These are phyloP conservation scores for Pachliopta kotzebuea DNA, from an alignment of 2,888 invertebrate species.

Conservation along the genomic window DNA sequence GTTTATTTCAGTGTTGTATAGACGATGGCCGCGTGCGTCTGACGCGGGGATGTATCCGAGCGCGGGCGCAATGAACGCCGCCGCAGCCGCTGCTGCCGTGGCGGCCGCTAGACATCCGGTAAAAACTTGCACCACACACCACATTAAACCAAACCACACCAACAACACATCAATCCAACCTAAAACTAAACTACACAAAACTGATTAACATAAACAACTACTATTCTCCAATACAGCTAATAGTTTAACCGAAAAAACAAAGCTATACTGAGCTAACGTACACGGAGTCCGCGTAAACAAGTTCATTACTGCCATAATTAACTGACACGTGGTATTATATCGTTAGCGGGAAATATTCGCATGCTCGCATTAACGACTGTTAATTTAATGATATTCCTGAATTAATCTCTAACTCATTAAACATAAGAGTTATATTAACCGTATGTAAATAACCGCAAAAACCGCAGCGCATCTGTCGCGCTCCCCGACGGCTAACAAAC, in stretches of 20 bases:
- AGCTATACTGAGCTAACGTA: no score
- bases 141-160: not conserved
- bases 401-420: constrained; percentile 11
- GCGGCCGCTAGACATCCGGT: constrained; percentile 94
- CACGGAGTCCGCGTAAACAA: no score
- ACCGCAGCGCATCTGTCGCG: constrained; percentile 60
- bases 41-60: constrained; percentile 89
- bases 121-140: constrained; percentile 61
- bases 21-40: constrained; percentile 74
- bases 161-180: no score
- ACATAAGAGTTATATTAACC: constrained; percentile 26
- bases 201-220: no score
- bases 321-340: not conserved
- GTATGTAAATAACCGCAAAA: constrained; percentile 45
- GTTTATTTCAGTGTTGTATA: constrained; percentile 53
- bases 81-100: constrained; percentile 91
- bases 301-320: not conserved
- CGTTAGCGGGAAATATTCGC: constrained; percentile 28
- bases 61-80: constrained; percentile 91
- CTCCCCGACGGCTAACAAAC: constrained; percentile 50
- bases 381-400: constrained; percentile 6
- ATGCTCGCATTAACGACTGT: constrained; percentile 21
- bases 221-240: no score
- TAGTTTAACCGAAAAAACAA: no score
- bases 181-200: no score